phyloP scores from a whole-genome alignment of 2,797 vertebrate genomes.

The Peromyscus nudipes region DNA sequence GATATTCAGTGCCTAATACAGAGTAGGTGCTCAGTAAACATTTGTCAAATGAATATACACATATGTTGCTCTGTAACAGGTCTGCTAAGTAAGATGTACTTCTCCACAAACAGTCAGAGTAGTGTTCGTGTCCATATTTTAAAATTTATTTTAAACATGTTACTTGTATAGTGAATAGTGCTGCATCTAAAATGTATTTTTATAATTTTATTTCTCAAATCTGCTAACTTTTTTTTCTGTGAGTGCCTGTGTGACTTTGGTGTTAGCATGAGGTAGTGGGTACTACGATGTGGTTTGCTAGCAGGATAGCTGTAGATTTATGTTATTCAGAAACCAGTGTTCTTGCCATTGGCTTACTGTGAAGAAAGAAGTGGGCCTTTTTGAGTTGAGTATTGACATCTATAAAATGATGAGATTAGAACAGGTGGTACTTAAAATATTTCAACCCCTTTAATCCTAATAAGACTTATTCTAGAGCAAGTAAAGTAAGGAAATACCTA shows the following conservation, averaged over 20 bases:
- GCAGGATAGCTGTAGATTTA: neutral
- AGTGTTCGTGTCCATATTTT: neutral
- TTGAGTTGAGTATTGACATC: neutral
- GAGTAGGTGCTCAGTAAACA: neutral
- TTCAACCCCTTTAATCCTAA: neutral
- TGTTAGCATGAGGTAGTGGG: neutral
- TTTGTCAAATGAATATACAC: neutral
- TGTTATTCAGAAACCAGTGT: conserved; percentile 21
- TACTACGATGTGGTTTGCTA: neutral
- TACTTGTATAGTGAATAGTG: neutral
- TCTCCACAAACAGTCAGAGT: neutral
- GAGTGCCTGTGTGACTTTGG: conserved; percentile 1
- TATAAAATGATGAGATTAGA: conserved; percentile 27
- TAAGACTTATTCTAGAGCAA: conserved; percentile 19
- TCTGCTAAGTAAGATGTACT: neutral
- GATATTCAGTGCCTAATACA: neutral
- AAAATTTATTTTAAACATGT: conserved; percentile 1
- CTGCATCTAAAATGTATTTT: neutral
- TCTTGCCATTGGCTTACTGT: neutral
- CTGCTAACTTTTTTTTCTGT: neutral
- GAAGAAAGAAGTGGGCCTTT: conserved; percentile 41
- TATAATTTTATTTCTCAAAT: conserved; percentile 19
- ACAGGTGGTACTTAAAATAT: conserved; percentile 42
- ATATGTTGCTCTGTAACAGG: neutral
- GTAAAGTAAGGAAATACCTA: neutral